A percentile compares a stretch with the other conserved stretches of the same genome.
phyloP scores from a whole-genome alignment of 2,797 vertebrate genomes.

The Sphenodon punctatus region DNA sequence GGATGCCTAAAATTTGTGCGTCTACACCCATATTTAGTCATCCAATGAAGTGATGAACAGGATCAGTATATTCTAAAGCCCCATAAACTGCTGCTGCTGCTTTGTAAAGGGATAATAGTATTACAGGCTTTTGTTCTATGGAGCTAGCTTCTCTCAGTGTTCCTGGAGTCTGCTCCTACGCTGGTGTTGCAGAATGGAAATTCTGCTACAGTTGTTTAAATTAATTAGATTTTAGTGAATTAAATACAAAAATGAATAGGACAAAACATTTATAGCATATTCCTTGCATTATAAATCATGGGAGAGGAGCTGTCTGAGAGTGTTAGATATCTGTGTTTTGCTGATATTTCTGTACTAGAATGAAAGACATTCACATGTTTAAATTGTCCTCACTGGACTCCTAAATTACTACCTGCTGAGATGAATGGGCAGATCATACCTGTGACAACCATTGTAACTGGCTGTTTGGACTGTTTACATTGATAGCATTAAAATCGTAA shows the following conservation, averaged over 20 bases:
- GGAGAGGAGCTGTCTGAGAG: too few species aligned
- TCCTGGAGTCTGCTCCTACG: not conserved
- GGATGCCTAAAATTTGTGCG: not conserved
- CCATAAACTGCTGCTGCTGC: rapidly evolving
- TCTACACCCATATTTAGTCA: not conserved
- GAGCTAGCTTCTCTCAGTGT: not conserved
- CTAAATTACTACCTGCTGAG: not conserved
- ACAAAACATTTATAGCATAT: too few species aligned
- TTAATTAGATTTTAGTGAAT: not conserved
- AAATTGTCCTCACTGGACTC: not conserved
- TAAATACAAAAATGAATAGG: not conserved
- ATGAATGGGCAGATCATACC: not conserved
- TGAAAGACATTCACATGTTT: too few species aligned
- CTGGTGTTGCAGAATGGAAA: not conserved
- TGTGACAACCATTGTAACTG: not conserved
- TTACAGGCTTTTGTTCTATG: too few species aligned
- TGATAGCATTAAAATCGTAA: not conserved
- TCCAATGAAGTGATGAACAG: not conserved
- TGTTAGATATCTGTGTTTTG: not conserved
- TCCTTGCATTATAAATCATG: too few species aligned
- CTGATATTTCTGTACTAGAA: not conserved
- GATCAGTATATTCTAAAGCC: not conserved
- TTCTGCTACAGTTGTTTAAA: not conserved
- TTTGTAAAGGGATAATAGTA: too few species aligned
- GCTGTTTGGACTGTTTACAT: not conserved